Conservation (phyloP, 2,888 invertebrate species). For the Hermaeophaga mercurialis region DNA sequence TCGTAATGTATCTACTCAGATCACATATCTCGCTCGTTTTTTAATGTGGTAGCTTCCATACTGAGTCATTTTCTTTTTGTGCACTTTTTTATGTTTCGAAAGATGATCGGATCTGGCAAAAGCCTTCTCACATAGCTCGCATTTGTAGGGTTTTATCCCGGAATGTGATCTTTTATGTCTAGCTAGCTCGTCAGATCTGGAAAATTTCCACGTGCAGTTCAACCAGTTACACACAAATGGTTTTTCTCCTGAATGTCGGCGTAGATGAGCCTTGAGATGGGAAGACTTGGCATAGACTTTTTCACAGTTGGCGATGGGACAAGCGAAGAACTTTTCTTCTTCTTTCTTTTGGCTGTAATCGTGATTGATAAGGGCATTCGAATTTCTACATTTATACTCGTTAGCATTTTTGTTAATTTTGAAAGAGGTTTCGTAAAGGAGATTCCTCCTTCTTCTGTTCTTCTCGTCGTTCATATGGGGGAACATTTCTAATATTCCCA, state of each 20-base stretch:
- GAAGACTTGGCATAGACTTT: slow-evolving; percentile 90
- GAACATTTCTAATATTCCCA: slow-evolving; percentile 48
- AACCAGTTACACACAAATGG: slow-evolving; percentile 65
- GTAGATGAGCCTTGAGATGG: slow-evolving; percentile 85
- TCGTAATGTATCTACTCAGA: no score
- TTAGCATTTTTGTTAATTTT: slow-evolving; percentile 33
- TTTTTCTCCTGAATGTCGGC: slow-evolving; percentile 77
- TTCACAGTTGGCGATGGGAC: slow-evolving; percentile 72
- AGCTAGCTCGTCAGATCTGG: slow-evolving; percentile 91
- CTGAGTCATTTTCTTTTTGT: slow-evolving; percentile 65
- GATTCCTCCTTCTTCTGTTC: slow-evolving; percentile 52
- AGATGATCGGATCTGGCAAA: slow-evolving; percentile 95
- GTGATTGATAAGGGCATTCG: slow-evolving; percentile 38
- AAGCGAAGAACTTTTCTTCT: slow-evolving; percentile 68
- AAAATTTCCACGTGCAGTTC: slow-evolving; percentile 91
- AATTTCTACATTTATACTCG: slow-evolving; percentile 33
- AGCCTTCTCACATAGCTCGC: slow-evolving; percentile 83
- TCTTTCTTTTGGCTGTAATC: slow-evolving; percentile 51
- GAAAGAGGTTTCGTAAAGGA: slow-evolving; percentile 53
- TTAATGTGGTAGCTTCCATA: slow-evolving; percentile 28
- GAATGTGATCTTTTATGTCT: slow-evolving; percentile 94
- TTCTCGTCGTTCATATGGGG: slow-evolving; percentile 55
- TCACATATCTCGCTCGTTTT: slow-evolving; percentile 16
- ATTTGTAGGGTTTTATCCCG: slow-evolving; percentile 91
- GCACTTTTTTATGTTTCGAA: slow-evolving; percentile 88